Evolutionary conservation across 2,113 vertebrate species (phyloP), one percentile per base, ranked within the genome.

Genomic region (Cacatua alba): DNA sequence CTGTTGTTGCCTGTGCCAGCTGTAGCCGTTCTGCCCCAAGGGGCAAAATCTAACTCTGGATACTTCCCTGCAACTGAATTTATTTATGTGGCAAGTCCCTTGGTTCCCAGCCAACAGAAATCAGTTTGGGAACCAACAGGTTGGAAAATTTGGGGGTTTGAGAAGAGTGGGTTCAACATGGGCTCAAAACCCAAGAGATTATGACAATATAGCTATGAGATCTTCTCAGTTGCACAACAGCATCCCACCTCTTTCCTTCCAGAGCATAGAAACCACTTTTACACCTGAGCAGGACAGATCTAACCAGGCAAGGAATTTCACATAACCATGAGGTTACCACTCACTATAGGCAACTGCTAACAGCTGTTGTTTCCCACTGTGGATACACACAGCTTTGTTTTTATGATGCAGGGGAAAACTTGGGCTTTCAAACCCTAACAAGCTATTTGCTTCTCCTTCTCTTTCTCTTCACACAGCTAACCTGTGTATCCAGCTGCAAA

Each of bases 361-460:
- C 83, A 92, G 86, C 89, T 96, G 77, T 76, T 79, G 43, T 26
- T 86, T 63, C 91, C 74, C 39, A 17, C 83, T 69, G 81, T 41
- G 77, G 57, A 65, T 25, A 52, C 24, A 76, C 9, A 69, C 33
- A 68, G 72, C 35, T 94, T 82, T 59, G 35, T 59, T 71, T 84
- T 86, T 71, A 31, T n/a, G 65, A 70, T 67, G 48, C 37, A 39
- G 43, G 26, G 35, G 12, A 75, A 79, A 92, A 84, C 52, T 51
- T 44, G 48, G 77, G 65, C 84, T 95, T 91, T 79, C 62, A 91
- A 92, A 85, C 49, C 65, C 74, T 91, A 82, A 62, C 62, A 79
- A 87, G 93, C 48, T 69, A 23, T 92, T 97, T 95, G 10, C 44
- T 84, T 89, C 11, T 14, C 69, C 33, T 92, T 71, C 57, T 86